Evolutionary conservation across 1,140 invertebrate species (phyloP), one percentile per base, ranked within the genome.

Genomic region (Sweltsa coloradensis): DNA sequence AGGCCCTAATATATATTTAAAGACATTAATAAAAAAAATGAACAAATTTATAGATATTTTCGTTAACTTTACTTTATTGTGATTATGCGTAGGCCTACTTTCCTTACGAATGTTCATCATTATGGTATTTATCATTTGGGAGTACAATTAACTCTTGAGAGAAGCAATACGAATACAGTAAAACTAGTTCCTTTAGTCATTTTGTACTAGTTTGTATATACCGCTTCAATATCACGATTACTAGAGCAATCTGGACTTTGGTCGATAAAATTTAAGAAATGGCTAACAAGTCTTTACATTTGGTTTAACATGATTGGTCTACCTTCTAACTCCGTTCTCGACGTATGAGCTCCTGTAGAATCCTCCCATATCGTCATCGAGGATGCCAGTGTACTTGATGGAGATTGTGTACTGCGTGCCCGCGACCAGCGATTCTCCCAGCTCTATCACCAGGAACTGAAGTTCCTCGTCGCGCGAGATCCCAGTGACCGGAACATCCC

Each of bases 341-440:
- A 75, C 63, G 54, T 91, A 93, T 25, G 67, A 78, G 59, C 83
- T 88, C 42, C 75, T 75, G 57, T 92, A 92, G 61, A 92, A 90
- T 36, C 89, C 89, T 37, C 72, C 69, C 59, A 81, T 69, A 47
- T 78, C 75, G 11, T 69, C 60, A 49, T 71, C 67, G 47, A 79
- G 67, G 0, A 57, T 51, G 39, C 78, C 76, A 2, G 41, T 63
- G 43, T 75, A 81, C 0, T 47, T 34, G 34, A 79, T 71, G 6
- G 60, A 60, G 19, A 78, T 60, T 7, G 50, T 57, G 37, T 78
- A 65, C 4, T 57, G 34, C 0, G 14, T 18, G 5, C 27, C 26
- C 14, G 1, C 7, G 22, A 2, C 5, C 23, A 45, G 27, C 7
- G 5, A 21, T 1, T 9, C 19, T 9, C 48, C 19, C 5, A 74